These are phyloP conservation scores for Chaetura pelagica DNA, from an alignment of 2,113 vertebrate species.

Conservation along the genomic window DNA sequence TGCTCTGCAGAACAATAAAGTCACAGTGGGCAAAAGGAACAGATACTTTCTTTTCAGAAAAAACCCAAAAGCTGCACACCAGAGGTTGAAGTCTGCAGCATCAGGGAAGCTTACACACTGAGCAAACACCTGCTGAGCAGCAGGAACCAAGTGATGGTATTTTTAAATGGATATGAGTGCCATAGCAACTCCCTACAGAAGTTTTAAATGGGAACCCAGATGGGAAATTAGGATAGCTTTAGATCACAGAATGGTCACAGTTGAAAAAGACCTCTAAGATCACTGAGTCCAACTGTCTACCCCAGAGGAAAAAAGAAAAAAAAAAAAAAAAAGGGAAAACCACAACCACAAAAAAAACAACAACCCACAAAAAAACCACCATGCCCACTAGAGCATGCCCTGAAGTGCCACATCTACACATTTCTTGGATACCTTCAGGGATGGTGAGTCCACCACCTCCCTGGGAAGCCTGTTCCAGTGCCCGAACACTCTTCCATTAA, in stretches of 20 bases:
- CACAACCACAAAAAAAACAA: no score
- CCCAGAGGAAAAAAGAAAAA: no score
- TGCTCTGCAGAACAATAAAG: background rate
- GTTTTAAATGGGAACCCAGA: background rate
- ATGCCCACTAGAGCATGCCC: no score
- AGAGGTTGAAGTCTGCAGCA: background rate
- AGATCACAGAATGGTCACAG: background rate
- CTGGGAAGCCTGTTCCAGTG: no score
- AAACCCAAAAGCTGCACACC: background rate
- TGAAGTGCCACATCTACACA: no score
- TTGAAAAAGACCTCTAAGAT: no score
- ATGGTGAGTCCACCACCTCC: no score
- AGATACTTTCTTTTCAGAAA: background rate
- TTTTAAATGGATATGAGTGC: background rate
- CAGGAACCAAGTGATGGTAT: background rate
- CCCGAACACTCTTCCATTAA: no score
- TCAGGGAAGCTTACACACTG: background rate
- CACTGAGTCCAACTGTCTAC: no score
- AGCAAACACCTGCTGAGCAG: background rate
- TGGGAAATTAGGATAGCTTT: background rate
- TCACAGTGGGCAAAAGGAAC: background rate
- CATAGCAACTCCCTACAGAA: background rate
- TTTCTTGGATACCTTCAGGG: no score
- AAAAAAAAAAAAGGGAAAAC: no score
- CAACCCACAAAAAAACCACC: no score